Conservation (phyloP, 1,140 invertebrate species). For the Hylaeus anthracinus region DNA sequence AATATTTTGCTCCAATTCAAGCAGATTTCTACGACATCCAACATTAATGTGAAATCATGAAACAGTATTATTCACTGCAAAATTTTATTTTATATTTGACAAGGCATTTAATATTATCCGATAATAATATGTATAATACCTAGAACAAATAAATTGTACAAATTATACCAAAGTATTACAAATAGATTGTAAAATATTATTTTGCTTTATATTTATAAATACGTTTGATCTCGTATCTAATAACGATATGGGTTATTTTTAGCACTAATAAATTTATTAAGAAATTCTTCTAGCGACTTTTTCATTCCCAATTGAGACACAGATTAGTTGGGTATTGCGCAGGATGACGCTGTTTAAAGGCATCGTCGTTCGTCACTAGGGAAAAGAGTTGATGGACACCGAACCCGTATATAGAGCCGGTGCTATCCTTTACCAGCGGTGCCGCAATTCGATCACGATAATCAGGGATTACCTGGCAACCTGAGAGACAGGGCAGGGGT, state of each 20-base stretch:
- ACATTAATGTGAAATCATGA: no score
- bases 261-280: no score
- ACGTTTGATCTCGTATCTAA: no score
- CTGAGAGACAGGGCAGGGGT: constrained; percentile 12
- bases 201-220: no score
- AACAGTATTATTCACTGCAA: no score
- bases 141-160: background rate
- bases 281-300: no score
- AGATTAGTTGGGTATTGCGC: background rate
- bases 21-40: no score
- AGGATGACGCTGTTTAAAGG: constrained; percentile 23
- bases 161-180: background rate
- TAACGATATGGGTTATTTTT: no score
- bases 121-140: background rate
- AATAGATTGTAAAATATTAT: no score
- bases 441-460: constrained; percentile 66
- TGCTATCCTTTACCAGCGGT: constrained; percentile 35
- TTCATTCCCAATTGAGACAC: background rate
- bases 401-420: constrained; percentile 12
- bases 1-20: no score
- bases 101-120: no score
- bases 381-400: constrained; percentile 40
- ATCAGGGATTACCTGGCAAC: constrained; percentile 62
- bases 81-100: no score
- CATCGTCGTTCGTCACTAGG: constrained; percentile 36